These are phyloP conservation scores for Pseudochirops corinnae DNA, from an alignment of 2,797 vertebrate genomes.

Conservation along the genomic window DNA sequence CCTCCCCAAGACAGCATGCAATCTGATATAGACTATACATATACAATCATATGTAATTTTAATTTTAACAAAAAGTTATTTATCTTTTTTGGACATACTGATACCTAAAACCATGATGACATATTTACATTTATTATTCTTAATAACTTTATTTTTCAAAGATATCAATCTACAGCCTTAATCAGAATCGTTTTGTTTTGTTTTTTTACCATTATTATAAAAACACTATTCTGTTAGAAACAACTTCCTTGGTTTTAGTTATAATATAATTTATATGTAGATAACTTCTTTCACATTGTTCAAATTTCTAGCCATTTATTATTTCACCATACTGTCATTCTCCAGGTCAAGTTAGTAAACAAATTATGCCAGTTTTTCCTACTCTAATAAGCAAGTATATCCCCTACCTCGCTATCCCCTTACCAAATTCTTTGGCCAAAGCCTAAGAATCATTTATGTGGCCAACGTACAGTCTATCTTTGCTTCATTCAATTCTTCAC, in stretches of 20 bases:
- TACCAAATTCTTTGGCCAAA: neutral
- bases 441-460: neutral
- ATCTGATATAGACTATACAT: too few relatives aligned
- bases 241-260: conserved; percentile 36
- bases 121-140: neutral
- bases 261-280: conserved; percentile 24
- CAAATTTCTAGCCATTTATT: conserved; percentile 31
- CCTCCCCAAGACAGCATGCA: too few relatives aligned
- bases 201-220: neutral
- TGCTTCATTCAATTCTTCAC: neutral
- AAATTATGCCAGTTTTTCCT: neutral
- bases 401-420: neutral
- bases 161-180: neutral
- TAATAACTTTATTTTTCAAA: conserved; percentile 50
- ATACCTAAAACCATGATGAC: conserved; percentile 52
- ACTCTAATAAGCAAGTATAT: neutral
- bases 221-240: neutral
- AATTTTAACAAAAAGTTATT: conserved; percentile 25
- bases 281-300: conserved; percentile 32
- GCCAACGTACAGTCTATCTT: neutral
- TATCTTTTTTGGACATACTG: conserved; percentile 11
- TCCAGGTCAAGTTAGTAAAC: neutral
- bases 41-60: conserved; percentile 6
- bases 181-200: neutral
- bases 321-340: neutral